phyloP scores from a whole-genome alignment of 2,888 invertebrate species.

The Lapara coniferarum region DNA sequence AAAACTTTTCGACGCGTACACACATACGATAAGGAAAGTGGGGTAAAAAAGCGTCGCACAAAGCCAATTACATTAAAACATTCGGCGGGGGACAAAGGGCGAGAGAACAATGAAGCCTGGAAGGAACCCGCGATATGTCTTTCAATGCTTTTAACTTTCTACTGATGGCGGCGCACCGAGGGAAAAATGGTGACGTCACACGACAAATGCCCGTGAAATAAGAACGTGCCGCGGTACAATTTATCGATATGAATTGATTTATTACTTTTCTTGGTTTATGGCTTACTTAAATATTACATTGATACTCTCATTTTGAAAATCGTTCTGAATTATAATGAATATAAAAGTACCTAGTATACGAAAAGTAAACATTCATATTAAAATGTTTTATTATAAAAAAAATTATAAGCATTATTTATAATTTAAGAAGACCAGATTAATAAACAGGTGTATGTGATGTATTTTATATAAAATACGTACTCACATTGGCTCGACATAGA shows the following conservation, averaged over 20 bases:
- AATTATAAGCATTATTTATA: too few relatives aligned
- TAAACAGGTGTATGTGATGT: too few relatives aligned
- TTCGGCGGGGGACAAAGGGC: slow-evolving; percentile 79
- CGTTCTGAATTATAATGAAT: too few relatives aligned
- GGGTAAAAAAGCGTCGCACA: slow-evolving; percentile 71
- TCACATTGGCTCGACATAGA: too few relatives aligned
- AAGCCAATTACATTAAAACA: slow-evolving; percentile 84
- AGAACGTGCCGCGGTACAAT: slow-evolving; percentile 47
- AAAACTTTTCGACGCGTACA: slow-evolving; percentile 47
- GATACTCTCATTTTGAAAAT: too few relatives aligned
- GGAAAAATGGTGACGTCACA: slow-evolving; percentile 80
- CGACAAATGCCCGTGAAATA: slow-evolving; percentile 78
- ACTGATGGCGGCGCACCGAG: slow-evolving; percentile 74
- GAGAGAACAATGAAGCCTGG: slow-evolving; percentile 76
- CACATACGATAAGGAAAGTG: slow-evolving; percentile 48
- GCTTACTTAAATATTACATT: too few relatives aligned
- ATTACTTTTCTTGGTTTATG: slow-evolving; percentile 15
- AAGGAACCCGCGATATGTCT: slow-evolving; percentile 82
- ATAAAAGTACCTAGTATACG: too few relatives aligned
- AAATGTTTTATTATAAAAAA: too few relatives aligned
- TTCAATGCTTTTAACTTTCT: slow-evolving; percentile 84
- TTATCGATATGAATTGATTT: slow-evolving; percentile 23
- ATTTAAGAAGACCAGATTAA: too few relatives aligned
- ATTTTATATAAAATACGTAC: too few relatives aligned
- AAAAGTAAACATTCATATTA: too few relatives aligned